Percentiles rank a stretch among this genome's conserved stretches.
phyloP scores from a whole-genome alignment of 2,113 vertebrate genomes.

The Micromys minutus region DNA sequence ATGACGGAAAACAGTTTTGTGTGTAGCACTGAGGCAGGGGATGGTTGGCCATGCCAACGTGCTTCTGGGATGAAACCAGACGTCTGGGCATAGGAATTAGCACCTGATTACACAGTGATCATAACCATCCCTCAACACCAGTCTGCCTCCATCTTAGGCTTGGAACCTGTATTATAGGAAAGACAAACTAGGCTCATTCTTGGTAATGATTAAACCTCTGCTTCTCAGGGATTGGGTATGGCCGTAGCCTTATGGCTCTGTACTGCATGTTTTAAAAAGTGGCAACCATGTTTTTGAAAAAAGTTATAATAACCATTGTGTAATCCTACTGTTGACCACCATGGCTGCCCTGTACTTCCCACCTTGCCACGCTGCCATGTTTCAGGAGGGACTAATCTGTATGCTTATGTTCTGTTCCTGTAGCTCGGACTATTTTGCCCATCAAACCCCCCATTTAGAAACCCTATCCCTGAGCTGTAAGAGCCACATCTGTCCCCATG shows the following conservation, averaged over 20 bases:
- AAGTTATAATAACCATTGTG: not conserved
- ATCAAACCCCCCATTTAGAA: not conserved
- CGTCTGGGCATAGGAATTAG: too few species aligned
- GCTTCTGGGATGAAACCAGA: too few species aligned
- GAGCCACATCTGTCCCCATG: not conserved
- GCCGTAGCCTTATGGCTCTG: not conserved
- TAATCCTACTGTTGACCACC: not conserved
- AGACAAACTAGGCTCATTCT: not conserved
- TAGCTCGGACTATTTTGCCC: too few species aligned
- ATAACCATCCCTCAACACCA: not conserved
- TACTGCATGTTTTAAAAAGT: not conserved
- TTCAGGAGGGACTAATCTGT: not conserved
- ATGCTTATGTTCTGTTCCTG: not conserved
- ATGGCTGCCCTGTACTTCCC: not conserved
- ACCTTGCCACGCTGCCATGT: not conserved
- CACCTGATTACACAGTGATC: too few species aligned
- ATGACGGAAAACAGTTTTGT: too few species aligned
- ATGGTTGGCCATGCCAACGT: too few species aligned
- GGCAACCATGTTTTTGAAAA: not conserved
- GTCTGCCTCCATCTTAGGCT: not conserved
- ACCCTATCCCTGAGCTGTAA: not conserved
- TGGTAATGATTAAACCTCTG: not conserved
- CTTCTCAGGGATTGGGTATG: not conserved
- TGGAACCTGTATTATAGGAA: not conserved
- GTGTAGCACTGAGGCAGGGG: too few species aligned